Percentiles rank a stretch among this genome's conserved stretches.
These are phyloP conservation scores for Tadarida brasiliensis DNA, from an alignment of 2,797 vertebrate genomes.

Conservation along the genomic window DNA sequence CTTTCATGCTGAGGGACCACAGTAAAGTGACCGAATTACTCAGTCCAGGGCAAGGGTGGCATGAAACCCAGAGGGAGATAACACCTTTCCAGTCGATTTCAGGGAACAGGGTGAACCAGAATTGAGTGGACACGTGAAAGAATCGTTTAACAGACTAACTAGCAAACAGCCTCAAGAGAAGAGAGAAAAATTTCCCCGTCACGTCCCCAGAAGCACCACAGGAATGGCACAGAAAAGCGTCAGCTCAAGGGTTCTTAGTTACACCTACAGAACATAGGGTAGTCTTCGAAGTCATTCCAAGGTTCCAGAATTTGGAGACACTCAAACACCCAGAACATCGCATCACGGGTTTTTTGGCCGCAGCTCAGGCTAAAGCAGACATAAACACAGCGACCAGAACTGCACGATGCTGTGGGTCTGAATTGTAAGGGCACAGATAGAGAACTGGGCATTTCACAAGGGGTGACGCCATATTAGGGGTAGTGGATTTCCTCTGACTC, in stretches of 20 bases:
- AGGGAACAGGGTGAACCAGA: background rate
- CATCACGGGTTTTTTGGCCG: background rate
- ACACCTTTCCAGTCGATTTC: background rate
- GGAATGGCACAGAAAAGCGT: background rate
- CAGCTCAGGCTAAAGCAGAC: background rate
- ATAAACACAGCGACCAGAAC: background rate
- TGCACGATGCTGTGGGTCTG: background rate
- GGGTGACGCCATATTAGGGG: background rate
- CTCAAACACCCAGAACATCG: background rate
- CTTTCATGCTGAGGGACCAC: background rate
- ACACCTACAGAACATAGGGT: background rate
- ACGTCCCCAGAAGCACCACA: background rate
- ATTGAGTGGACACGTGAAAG: background rate
- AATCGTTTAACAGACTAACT: background rate
- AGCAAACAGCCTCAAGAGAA: background rate
- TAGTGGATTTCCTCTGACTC: background rate
- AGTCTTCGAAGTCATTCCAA: background rate
- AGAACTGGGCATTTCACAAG: background rate
- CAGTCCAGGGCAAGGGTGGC: accelerated
- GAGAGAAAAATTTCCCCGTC: background rate
- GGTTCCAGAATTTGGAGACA: background rate
- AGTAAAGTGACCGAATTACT: constrained; percentile 28
- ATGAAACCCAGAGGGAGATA: background rate
- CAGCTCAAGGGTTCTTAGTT: background rate
- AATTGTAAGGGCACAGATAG: accelerated